Conservation (phyloP, 2,797 vertebrate species). For the Sus cebifrons region DNA sequence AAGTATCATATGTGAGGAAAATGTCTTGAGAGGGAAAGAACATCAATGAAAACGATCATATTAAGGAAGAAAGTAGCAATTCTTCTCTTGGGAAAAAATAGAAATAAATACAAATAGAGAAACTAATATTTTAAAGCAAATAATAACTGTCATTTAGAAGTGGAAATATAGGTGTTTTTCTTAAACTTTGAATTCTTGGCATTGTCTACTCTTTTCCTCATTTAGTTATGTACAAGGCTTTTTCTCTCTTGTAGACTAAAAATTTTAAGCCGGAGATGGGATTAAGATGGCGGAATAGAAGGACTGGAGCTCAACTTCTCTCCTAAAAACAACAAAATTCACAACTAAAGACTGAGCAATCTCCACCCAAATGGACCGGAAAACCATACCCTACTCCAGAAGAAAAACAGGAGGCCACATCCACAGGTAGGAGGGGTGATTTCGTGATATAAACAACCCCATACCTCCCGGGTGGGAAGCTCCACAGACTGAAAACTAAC, state of each 20-base stretch:
- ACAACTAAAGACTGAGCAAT: too few relatives aligned
- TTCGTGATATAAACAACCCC: too few relatives aligned
- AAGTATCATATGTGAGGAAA: constrained; percentile 20
- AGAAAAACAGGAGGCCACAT: too few relatives aligned
- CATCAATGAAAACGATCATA: background rate
- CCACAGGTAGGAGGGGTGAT: too few relatives aligned
- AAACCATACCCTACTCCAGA: too few relatives aligned
- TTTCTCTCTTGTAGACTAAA: background rate
- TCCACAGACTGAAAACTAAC: too few relatives aligned
- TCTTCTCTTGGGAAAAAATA: background rate
- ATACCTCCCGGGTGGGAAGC: too few relatives aligned
- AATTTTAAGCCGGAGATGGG: constrained; percentile 1
- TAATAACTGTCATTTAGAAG: background rate
- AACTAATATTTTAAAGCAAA: constrained; percentile 45
- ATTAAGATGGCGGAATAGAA: too few relatives aligned
- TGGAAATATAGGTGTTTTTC: constrained; percentile 13
- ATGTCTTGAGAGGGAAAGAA: background rate
- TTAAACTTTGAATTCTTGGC: constrained; percentile 21
- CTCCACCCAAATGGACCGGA: too few relatives aligned
- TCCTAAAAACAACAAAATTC: too few relatives aligned
- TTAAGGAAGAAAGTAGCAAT: background rate
- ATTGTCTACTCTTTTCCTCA: constrained; percentile 41
- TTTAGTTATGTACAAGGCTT: constrained; percentile 15
- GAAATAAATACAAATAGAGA: constrained; percentile 57
- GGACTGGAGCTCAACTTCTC: too few relatives aligned